Percentiles rank a stretch among this genome's conserved stretches.
These are phyloP conservation scores for Subacronicta megacephala DNA, from an alignment of 2,888 invertebrate genomes.

Conservation along the genomic window DNA sequence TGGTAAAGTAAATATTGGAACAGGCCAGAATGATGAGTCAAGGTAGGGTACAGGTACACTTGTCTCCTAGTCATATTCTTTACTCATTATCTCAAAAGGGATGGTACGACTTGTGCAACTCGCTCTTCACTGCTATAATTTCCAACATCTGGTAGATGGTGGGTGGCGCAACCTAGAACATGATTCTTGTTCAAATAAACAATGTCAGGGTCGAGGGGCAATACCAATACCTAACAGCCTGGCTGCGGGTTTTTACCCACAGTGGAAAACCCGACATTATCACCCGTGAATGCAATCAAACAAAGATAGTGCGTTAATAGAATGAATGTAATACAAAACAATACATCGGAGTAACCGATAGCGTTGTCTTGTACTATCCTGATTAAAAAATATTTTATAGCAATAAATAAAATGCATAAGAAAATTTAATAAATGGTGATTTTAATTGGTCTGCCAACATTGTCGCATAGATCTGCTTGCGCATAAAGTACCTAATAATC, in stretches of 20 bases:
- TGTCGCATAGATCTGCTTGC: too few relatives aligned
- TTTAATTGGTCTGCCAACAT: too few relatives aligned
- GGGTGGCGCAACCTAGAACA: neutral
- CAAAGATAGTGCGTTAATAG: conserved; percentile 16
- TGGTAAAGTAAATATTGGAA: too few relatives aligned
- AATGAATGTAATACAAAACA: conserved; percentile 22
- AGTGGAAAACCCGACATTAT: conserved; percentile 40
- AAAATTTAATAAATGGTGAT: too few relatives aligned
- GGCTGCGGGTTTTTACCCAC: conserved; percentile 32
- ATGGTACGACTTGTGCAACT: neutral
- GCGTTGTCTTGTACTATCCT: neutral
- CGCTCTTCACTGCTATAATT: conserved; percentile 8
- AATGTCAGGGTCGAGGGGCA: conserved; percentile 31
- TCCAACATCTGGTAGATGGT: conserved; percentile 1
- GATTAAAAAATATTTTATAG: too few relatives aligned
- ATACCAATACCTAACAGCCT: conserved; percentile 14
- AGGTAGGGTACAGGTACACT: too few relatives aligned
- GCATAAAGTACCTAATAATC: too few relatives aligned
- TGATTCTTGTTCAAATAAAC: conserved; percentile 32
- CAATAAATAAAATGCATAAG: too few relatives aligned
- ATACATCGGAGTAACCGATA: conserved; percentile 4
- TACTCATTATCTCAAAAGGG: too few relatives aligned
- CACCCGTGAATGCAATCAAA: conserved; percentile 33
- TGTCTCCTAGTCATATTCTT: too few relatives aligned
- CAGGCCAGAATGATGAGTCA: too few relatives aligned